phyloP scores from a whole-genome alignment of 2,113 vertebrate genomes.

The Motacilla tschutschensis region DNA sequence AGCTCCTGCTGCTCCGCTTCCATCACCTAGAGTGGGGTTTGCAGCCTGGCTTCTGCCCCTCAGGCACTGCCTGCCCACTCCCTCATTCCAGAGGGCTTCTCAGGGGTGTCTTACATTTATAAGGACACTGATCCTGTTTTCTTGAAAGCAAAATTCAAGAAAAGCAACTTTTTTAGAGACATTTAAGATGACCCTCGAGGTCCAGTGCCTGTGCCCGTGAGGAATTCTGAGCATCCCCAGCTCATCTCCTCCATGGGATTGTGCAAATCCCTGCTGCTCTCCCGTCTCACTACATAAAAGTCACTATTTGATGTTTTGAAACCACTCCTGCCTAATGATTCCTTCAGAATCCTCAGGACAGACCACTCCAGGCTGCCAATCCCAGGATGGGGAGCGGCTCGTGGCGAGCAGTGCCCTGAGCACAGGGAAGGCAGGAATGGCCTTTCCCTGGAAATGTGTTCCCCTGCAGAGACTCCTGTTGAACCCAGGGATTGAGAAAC shows the following conservation, averaged over 20 bases:
- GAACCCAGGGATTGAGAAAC: slow-evolving; percentile 21
- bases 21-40: not conserved
- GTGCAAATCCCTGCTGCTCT: not conserved
- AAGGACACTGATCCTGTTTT: not conserved
- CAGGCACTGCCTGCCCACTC: not conserved
- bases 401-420: not conserved
- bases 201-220: not conserved
- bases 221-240: not conserved
- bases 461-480: not conserved
- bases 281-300: not conserved
- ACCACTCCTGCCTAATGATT: not conserved
- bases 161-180: not conserved
- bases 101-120: fast-evolving
- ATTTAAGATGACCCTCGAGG: not conserved
- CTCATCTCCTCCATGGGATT: not conserved
- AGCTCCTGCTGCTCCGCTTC: not conserved
- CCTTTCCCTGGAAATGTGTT: not conserved
- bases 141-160: not conserved
- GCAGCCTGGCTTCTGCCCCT: not conserved
- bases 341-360: not conserved
- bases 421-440: not conserved
- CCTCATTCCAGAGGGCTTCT: not conserved
- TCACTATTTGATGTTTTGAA: not conserved
- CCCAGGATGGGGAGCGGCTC: not conserved
- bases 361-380: not conserved